A percentile compares a stretch with the other conserved stretches of the same genome.
phyloP scores from a whole-genome alignment of 2,888 invertebrate genomes.

The Lordiphosa andalusiaca region DNA sequence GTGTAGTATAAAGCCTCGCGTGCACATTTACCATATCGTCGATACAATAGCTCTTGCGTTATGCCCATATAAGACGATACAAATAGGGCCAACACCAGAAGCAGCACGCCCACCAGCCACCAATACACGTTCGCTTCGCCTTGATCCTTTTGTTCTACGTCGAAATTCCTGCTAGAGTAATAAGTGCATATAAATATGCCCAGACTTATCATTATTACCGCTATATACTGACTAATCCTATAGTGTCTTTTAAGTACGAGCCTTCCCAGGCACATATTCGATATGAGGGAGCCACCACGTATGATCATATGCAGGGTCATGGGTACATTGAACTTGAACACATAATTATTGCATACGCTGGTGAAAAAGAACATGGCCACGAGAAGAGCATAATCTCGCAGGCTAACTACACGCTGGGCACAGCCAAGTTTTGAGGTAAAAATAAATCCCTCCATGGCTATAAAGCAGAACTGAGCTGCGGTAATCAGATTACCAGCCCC shows the following conservation, averaged over 20 bases:
- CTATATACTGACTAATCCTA: slow-evolving; percentile 90
- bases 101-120: slow-evolving; percentile 86
- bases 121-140: slow-evolving; percentile 52
- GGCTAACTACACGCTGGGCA: slow-evolving; percentile 86
- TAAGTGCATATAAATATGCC: slow-evolving; percentile 93
- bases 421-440: slow-evolving; percentile 91
- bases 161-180: slow-evolving; percentile 47
- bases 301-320: slow-evolving; percentile 99
- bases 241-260: slow-evolving; percentile 91
- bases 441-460: slow-evolving; percentile 93
- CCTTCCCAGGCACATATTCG: slow-evolving; percentile 96
- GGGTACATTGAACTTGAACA: slow-evolving; percentile 96
- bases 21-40: slow-evolving; percentile 92
- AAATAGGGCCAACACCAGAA: slow-evolving; percentile 92
- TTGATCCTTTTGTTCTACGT: neutral
- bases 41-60: slow-evolving; percentile 92
- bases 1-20: slow-evolving; percentile 92
- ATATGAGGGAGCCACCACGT: slow-evolving; percentile 95
- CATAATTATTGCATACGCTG: slow-evolving; percentile 96
- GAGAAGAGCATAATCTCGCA: slow-evolving; percentile 90
- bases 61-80: slow-evolving; percentile 96
- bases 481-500: slow-evolving; percentile 97
- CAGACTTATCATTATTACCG: slow-evolving; percentile 92
- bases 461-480: slow-evolving; percentile 95
- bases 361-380: slow-evolving; percentile 95